Percentiles rank a stretch among this genome's conserved stretches.
Evolutionary conservation across 2,113 vertebrate genomes (phyloP).

Genomic region (Machaerirhynchus nigripectus): DNA sequence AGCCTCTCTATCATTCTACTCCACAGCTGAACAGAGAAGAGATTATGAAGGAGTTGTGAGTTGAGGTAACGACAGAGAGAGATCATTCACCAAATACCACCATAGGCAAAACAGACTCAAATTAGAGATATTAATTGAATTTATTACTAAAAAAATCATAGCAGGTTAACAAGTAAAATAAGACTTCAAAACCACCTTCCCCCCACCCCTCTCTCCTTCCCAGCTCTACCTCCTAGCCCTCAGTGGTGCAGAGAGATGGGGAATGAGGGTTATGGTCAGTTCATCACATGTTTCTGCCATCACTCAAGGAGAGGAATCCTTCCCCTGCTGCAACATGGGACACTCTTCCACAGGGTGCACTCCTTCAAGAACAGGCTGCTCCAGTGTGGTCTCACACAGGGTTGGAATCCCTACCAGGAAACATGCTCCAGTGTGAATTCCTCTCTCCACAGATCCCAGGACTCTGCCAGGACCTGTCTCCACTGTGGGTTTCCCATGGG

Average conservation of each 20-base stretch:
- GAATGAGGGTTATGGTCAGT: neutral
- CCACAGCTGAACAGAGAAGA: neutral
- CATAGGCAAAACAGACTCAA: neutral
- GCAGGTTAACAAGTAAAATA: neutral
- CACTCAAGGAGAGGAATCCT: neutral
- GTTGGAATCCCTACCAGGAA: neutral
- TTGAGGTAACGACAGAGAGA: neutral
- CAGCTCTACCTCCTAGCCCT: neutral
- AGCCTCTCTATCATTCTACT: neutral
- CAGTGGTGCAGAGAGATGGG: neutral
- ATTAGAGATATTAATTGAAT: neutral
- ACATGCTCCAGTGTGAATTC: neutral
- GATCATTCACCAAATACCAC: neutral
- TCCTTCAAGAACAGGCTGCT: neutral
- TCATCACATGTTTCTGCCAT: neutral
- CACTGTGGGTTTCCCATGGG: neutral
- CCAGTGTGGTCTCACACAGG: neutral
- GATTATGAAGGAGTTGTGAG: fast-evolving
- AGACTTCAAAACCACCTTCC: neutral
- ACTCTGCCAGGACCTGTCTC: neutral
- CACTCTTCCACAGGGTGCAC: neutral
- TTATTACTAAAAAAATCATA: neutral
- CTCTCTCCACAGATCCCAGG: fast-evolving
- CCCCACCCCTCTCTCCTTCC: fast-evolving
- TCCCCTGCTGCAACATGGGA: fast-evolving